Percentiles rank a stretch among this genome's conserved stretches.
Conservation (phyloP, 2,797 vertebrate species). For the Sebastes iracundus region DNA sequence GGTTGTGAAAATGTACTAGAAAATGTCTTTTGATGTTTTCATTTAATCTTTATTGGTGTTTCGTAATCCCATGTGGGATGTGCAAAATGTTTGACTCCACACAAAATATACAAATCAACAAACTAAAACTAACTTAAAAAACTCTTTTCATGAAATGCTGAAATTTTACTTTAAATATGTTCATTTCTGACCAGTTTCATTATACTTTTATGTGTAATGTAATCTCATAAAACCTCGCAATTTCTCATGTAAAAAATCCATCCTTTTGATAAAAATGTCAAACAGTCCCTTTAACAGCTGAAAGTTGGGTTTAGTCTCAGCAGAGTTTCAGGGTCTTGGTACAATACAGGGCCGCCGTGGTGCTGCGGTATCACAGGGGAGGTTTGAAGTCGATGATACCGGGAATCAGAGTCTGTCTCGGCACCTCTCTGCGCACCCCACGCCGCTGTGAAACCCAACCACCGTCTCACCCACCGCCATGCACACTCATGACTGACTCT, state of each 20-base stretch:
- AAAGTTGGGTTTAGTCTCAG: slow-evolving; percentile 35
- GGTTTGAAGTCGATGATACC: slow-evolving; percentile 72
- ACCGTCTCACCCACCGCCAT: slow-evolving; percentile 55
- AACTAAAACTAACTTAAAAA: not conserved
- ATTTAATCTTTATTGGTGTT: not conserved
- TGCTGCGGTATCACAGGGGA: slow-evolving; percentile 79
- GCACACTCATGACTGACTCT: slow-evolving; percentile 84
- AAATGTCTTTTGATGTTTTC: not conserved
- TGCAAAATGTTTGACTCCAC: not conserved
- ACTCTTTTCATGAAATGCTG: not conserved
- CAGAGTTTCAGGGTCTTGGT: slow-evolving; percentile 68
- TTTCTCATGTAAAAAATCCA: slow-evolving; percentile 15
- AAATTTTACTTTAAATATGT: not conserved
- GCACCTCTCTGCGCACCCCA: slow-evolving; percentile 59
- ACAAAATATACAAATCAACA: not conserved
- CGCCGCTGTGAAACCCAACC: slow-evolving; percentile 76
- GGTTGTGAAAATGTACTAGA: not conserved
- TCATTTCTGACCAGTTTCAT: not conserved
- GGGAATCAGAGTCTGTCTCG: slow-evolving; percentile 66
- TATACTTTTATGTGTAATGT: not conserved
- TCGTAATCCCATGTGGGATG: not conserved
- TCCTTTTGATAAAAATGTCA: slow-evolving; percentile 49
- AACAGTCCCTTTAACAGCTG: slow-evolving; percentile 40
- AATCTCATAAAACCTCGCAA: not conserved
- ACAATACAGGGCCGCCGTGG: slow-evolving; percentile 74